phyloP scores from a whole-genome alignment of 2,797 vertebrate species.

The Morelia viridis region DNA sequence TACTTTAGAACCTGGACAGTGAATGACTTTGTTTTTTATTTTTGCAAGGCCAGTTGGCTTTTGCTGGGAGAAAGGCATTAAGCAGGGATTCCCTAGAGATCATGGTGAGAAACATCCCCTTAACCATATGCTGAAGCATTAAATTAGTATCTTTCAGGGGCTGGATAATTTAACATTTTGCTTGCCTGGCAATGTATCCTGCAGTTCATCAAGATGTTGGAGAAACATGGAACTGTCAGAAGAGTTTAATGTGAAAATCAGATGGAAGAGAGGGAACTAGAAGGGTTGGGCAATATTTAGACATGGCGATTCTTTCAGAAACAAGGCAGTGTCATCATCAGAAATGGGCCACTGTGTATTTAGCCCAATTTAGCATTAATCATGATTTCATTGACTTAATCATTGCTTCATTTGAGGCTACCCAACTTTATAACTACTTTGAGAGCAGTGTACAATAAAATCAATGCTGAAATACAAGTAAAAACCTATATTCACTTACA shows the following conservation, averaged over 20 bases:
- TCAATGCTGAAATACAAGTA: neutral
- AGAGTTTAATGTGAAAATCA: neutral
- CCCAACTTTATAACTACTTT: neutral
- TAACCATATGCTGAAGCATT: neutral
- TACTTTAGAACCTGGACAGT: neutral
- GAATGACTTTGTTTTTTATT: neutral
- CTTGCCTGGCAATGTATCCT: neutral
- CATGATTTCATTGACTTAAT: neutral
- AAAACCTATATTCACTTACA: neutral
- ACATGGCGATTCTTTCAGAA: neutral
- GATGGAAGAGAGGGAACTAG: neutral
- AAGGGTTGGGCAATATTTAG: neutral
- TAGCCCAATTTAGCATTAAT: neutral
- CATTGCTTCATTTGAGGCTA: neutral
- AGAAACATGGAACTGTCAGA: neutral
- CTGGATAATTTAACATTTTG: neutral
- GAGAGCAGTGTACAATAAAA: neutral
- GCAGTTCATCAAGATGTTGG: neutral
- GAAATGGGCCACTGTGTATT: neutral
- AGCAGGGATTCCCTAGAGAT: conserved; percentile 14
- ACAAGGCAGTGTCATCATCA: neutral
- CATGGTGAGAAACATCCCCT: neutral
- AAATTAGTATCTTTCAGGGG: neutral
- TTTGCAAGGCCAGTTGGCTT: neutral
- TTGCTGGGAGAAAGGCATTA: conserved; percentile 33